Evolutionary conservation across 2,888 invertebrate species (phyloP), one percentile per base, ranked within the genome.

Genomic region (Drosophila sordidapex): DNA sequence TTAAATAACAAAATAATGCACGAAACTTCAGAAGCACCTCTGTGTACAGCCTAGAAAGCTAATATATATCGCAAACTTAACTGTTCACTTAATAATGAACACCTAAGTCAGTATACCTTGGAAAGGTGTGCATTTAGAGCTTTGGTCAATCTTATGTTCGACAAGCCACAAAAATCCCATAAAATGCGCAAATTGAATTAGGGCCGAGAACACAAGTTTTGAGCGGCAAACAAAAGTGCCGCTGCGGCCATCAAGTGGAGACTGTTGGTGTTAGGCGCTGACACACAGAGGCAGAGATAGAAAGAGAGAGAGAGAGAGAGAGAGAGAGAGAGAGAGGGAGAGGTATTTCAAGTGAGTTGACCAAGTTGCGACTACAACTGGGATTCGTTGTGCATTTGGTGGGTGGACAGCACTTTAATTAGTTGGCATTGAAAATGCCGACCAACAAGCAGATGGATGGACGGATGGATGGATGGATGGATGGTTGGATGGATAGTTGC

Each of bases 331-430:
- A 52, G 6, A 15, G 13, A 13, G 29, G 13, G 11, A 11, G 31
- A 48, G 27, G 29, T 35, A 29, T 25, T 35, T 15, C 18, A 5
- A 43, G n/a, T n/a, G 18, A 49, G 48, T 57, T 76, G 87, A 69
- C 74, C 84, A 83, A 74, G 82, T 35, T 64, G 62, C 25, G 18
- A 29, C 29, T 51, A 40, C 63, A 60, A 53, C 49, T 67, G 48
- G 60, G 49, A 63, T 51, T 51, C 49, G 56, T 56, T 64, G 53
- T 65, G 58, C 58, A 68, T 74, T 68, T 63, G 74, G 90, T 90
- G 90, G 87, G 87, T 90, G 91, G 91, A 90, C 83, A 88, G 90
- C 80, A 88, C 86, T 90, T 87, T 90, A 87, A 87, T 90, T 89
- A 90, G 91, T 81, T 62, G 82, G 87, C 87, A 90, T 87, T 87